phyloP scores from a whole-genome alignment of 2,888 invertebrate species.

The Iselma pallidipennis region DNA sequence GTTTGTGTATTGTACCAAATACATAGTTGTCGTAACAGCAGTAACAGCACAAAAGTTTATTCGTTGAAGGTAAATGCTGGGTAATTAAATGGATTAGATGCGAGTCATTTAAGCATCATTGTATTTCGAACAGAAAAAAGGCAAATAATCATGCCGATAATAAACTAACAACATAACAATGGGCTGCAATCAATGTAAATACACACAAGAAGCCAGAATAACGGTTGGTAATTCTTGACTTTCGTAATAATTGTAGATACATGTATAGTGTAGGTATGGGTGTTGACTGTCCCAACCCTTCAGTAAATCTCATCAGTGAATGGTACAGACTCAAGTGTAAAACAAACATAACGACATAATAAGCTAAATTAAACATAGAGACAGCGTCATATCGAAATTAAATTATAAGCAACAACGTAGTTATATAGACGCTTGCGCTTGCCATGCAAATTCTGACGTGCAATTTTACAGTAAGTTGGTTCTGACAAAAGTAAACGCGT shows the following conservation, averaged over 20 bases:
- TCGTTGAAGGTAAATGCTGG: slow-evolving; percentile 45
- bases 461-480: slow-evolving; percentile 45
- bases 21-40: slow-evolving; percentile 34
- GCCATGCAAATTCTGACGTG: slow-evolving; percentile 48
- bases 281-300: neutral
- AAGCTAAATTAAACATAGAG: slow-evolving; percentile 52
- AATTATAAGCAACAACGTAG: slow-evolving; percentile 48
- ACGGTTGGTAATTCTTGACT: neutral
- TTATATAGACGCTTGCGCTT: slow-evolving; percentile 43
- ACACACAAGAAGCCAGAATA: slow-evolving; percentile 38
- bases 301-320: slow-evolving; percentile 50
- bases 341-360: slow-evolving; percentile 52
- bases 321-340: slow-evolving; percentile 48
- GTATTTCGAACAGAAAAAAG: slow-evolving; percentile 32
- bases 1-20: slow-evolving; percentile 24
- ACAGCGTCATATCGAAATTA: slow-evolving; percentile 50
- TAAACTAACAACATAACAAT: slow-evolving; percentile 47
- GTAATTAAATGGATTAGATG: slow-evolving; percentile 41
- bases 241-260: neutral
- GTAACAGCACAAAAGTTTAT: slow-evolving; percentile 35
- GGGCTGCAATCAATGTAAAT: slow-evolving; percentile 49
- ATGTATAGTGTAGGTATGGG: neutral
- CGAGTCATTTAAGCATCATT: slow-evolving; percentile 37
- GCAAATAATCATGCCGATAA: slow-evolving; percentile 36
- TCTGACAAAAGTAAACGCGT: slow-evolving; percentile 24